Conservation (phyloP, 2,888 invertebrate species). For the Rhodophaea formosa region DNA sequence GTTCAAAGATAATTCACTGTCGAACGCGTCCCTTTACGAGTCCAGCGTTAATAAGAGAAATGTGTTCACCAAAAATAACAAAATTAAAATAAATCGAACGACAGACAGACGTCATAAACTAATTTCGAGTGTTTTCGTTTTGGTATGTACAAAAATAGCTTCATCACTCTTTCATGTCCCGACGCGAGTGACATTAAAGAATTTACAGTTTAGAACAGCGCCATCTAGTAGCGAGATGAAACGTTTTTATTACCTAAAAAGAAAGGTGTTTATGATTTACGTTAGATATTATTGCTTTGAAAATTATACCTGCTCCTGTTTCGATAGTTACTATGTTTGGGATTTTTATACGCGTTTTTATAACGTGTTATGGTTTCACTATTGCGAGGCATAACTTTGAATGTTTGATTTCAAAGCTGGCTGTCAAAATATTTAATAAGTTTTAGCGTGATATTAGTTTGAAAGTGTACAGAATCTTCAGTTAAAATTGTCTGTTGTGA, state of each 20-base stretch:
- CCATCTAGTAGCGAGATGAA: constrained; percentile 73
- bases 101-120: constrained; percentile 81
- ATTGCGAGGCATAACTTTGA: constrained; percentile 17
- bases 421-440: constrained; percentile 6
- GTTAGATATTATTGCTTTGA: constrained; percentile 54
- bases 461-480: background rate
- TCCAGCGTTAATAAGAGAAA: constrained; percentile 69
- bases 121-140: constrained; percentile 80
- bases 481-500: too few relatives aligned
- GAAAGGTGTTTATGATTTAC: constrained; percentile 72
- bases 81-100: constrained; percentile 81
- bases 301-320: constrained; percentile 53
- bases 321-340: constrained; percentile 43
- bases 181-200: constrained; percentile 75
- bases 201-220: constrained; percentile 71
- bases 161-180: constrained; percentile 78
- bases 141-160: constrained; percentile 76
- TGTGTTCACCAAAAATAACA: constrained; percentile 73
- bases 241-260: constrained; percentile 62
- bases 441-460: background rate
- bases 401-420: constrained; percentile 7
- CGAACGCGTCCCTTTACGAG: constrained; percentile 65
- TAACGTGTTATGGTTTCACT: constrained; percentile 27
- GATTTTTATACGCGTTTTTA: constrained; percentile 32
- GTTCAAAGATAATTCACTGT: constrained; percentile 68